phyloP scores from a whole-genome alignment of 2,797 vertebrate genomes.

The Halcyon smyrnensis region DNA sequence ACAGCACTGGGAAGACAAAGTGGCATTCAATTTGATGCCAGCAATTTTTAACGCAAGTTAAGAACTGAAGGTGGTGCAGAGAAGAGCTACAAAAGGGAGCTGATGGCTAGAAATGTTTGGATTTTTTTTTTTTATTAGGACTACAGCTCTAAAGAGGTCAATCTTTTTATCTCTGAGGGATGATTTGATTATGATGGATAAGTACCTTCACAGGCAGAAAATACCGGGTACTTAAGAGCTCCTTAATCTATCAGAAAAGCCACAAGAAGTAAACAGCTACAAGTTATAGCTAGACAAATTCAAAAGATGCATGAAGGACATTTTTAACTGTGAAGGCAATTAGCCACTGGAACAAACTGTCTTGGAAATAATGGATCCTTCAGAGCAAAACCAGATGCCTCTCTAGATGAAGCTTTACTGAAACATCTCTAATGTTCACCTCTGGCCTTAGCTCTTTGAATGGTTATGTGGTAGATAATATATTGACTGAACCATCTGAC shows the following conservation, averaged over 20 bases:
- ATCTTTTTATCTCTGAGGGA: conserved; percentile 50
- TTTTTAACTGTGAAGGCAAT: neutral
- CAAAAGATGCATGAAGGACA: neutral
- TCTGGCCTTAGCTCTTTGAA: neutral
- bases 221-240: conserved; percentile 32
- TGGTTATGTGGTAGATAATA: neutral
- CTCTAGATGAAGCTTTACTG: neutral
- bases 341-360: neutral
- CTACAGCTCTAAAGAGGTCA: conserved; percentile 48
- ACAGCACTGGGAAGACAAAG: neutral
- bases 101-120: neutral
- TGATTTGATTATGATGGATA: conserved; percentile 66
- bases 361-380: neutral
- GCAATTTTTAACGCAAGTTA: neutral
- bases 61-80: neutral
- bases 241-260: conserved; percentile 48
- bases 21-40: neutral
- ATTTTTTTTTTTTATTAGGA: neutral
- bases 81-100: neutral
- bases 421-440: neutral
- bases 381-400: neutral
- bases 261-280: conserved; percentile 27
- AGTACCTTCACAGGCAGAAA: conserved; percentile 46
- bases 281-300: conserved; percentile 4
- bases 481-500: neutral